These are phyloP conservation scores for Anthopleura xanthogrammica DNA, from an alignment of 92 coral and sea anemone genomes.

Conservation along the genomic window DNA sequence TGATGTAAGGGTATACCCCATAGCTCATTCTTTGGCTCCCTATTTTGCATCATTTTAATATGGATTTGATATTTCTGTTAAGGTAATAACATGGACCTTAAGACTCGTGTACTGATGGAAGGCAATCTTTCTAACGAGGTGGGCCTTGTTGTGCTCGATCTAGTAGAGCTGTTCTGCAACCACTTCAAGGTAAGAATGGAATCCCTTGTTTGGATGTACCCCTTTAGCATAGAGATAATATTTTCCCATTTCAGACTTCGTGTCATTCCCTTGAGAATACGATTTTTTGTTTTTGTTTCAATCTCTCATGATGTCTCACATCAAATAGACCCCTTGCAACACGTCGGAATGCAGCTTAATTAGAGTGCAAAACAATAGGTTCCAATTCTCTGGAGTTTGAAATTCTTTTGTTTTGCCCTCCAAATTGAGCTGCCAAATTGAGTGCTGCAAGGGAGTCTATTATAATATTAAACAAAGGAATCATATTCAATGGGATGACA, in stretches of 20 bases:
- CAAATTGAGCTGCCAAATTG: no score
- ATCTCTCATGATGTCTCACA: neutral
- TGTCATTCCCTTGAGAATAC: neutral
- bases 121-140: slow-evolving; percentile 90
- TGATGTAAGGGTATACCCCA: neutral
- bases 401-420: no score
- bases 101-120: slow-evolving; percentile 80
- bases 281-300: no score
- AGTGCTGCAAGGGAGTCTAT: no score
- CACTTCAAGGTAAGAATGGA: slow-evolving; percentile 73
- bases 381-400: no score
- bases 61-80: neutral
- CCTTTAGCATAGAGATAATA: no score
- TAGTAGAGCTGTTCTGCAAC: slow-evolving; percentile 86
- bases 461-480: neutral
- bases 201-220: neutral
- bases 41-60: neutral
- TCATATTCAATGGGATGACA: neutral
- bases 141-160: slow-evolving; percentile 79
- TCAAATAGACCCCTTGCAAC: neutral
- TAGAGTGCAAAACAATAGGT: no score
- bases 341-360: no score
- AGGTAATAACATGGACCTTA: slow-evolving; percentile 61
- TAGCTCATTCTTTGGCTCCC: neutral
- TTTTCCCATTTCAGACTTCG: neutral